Base-by-base conservation (phyloP, 2,888 invertebrate genomes). In the Pyrochroa serraticornis region DNA sequence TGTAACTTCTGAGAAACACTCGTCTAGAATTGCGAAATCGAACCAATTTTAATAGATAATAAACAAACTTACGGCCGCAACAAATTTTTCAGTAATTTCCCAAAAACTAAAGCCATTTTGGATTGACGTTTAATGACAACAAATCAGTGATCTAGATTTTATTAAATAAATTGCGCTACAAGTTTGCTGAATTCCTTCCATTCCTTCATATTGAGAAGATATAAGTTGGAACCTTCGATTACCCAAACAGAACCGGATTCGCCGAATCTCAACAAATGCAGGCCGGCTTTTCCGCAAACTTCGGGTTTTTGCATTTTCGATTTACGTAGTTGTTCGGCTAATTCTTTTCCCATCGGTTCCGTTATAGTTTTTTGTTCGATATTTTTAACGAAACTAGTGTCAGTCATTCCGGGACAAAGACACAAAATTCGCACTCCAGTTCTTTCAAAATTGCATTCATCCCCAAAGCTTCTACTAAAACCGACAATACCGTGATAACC, bases 401-500 rank as follows among this genome's bases (percentile, higher is more conserved):
- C 62, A 0, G 79, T 78, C 10, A 77, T 69, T 8, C 80, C 80
- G 0, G 79, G 76, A 58, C 80, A 79, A 34, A 80, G 64, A 8
- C 74, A 71, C 6, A 79, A 67, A 7, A 80, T 75, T n/a, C 79
- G 69, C 1, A 80, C 72, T 2, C 79, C 78, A 1, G 74, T 75
- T 30, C 63, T 64, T 9, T 70, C 66, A 49, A 63, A 71, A 52
- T 79, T 76, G 22, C 62, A 68, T 1, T 70, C 64, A 53, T 75
- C 70, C 2, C 77, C 79, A 31, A 77, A 74, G 54, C 76, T 76
- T 50, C 73, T 68, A 1, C 72, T 71, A 2, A 78, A 64, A 1
- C 77, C 77, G 3, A 79, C 67, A 10, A 79, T 71, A 1, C 74
- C 78, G 33, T 76, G 73, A 60, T 81, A 80, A 7, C 79, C 77